A percentile compares a stretch with the other conserved stretches of the same genome.
phyloP scores from a whole-genome alignment of 2,113 vertebrate species.

The Eolophus roseicapilla region DNA sequence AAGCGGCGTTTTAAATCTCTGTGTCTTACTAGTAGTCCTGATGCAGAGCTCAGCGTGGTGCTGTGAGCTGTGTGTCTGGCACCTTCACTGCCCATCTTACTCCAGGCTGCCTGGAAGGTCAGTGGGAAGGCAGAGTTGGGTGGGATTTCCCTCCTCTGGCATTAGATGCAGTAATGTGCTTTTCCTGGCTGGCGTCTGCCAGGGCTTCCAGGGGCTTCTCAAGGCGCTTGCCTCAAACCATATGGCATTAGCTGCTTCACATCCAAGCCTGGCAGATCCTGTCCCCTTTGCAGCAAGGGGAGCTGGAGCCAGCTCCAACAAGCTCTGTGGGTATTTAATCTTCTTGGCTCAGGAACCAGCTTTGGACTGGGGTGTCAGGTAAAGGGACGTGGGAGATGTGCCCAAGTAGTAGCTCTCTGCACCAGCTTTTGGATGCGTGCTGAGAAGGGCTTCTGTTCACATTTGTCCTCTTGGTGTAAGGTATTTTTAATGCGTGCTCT shows the following conservation, averaged over 20 bases:
- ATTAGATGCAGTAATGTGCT: not conserved
- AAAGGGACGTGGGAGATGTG: not conserved
- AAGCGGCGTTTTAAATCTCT: not conserved
- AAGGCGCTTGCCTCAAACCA: not conserved
- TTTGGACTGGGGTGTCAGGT: not conserved
- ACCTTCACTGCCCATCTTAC: not conserved
- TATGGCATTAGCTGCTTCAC: not conserved
- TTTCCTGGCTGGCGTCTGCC: not conserved
- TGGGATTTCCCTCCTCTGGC: not conserved
- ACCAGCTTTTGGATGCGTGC: accelerated
- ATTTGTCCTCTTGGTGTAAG: not conserved
- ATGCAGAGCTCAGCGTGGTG: not conserved
- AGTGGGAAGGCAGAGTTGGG: not conserved
- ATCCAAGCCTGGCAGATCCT: not conserved
- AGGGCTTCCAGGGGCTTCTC: not conserved
- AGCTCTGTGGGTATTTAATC: not conserved
- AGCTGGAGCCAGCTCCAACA: not conserved
- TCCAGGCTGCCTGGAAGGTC: not conserved
- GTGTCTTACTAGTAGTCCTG: not conserved
- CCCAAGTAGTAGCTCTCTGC: not conserved
- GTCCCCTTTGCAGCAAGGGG: not conserved
- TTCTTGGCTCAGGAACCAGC: not conserved
- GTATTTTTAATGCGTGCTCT: not conserved
- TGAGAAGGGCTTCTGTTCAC: not conserved
- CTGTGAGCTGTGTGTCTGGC: not conserved